Evolutionary conservation across 2,888 invertebrate species (phyloP).

Genomic region (Diabrotica balteata): DNA sequence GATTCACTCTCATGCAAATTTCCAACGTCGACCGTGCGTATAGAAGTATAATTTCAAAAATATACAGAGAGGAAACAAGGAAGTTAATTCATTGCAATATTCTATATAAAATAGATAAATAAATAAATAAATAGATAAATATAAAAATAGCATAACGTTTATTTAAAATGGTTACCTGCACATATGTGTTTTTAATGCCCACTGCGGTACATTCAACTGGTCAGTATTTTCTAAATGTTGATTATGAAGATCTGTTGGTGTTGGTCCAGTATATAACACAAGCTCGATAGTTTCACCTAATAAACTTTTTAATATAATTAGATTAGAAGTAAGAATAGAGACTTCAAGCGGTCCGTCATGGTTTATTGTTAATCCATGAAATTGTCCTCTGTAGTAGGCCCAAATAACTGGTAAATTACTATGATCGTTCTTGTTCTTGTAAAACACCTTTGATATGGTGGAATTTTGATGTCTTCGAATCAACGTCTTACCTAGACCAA

Average conservation of each 20-base stretch:
- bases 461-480: slow-evolving; percentile 55
- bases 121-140: too few relatives aligned
- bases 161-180: slow-evolving; percentile 52
- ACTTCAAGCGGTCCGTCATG: slow-evolving; percentile 66
- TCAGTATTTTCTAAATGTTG: slow-evolving; percentile 43
- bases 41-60: too few relatives aligned
- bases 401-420: slow-evolving; percentile 64
- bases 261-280: slow-evolving; percentile 63
- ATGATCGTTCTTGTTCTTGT: slow-evolving; percentile 61
- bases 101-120: too few relatives aligned
- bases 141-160: too few relatives aligned
- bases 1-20: too few relatives aligned
- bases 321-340: slow-evolving; percentile 62
- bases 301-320: slow-evolving; percentile 66
- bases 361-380: slow-evolving; percentile 66
- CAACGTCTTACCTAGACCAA: slow-evolving; percentile 65
- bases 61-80: too few relatives aligned
- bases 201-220: slow-evolving; percentile 50
- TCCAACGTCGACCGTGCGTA: too few relatives aligned
- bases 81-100: too few relatives aligned
- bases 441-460: slow-evolving; percentile 57
- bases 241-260: slow-evolving; percentile 61
- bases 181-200: slow-evolving; percentile 61
- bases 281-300: slow-evolving; percentile 58
- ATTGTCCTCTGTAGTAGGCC: slow-evolving; percentile 63